Evolutionary conservation across 1,140 invertebrate genomes (phyloP), one percentile per base, ranked within the genome.

Genomic region (Eriocheir sinensis): DNA sequence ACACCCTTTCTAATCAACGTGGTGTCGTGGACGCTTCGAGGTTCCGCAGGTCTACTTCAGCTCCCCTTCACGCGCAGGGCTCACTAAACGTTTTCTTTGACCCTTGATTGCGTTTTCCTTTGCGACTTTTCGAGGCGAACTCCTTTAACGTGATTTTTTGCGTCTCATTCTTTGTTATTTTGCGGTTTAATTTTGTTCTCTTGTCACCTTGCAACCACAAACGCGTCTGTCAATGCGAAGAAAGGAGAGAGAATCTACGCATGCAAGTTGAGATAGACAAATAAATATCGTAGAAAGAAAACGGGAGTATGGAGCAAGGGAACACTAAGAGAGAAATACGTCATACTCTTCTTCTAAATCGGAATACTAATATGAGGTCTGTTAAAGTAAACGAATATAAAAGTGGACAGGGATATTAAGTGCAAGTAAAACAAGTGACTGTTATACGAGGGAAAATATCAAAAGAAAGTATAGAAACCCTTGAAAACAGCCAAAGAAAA

Each of bases 21-120:
- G 4, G 60, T 72, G 60, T n/a, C 60, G 21, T 72, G 60, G 60
- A 72, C 60, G 60, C 27, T 72, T 72, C 60, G 60, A 72, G 60
- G 60, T n/a, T 72, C 60, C 60, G 12, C 21, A 72, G 60, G 60
- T 72, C 60, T 72, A n/a, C 8, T 72, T 27, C 17, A n/a, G 21
- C 60, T 72, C 21, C 60, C 60, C 60, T n/a, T 72, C 4, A 4
- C 4, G n/a, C 9, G 27, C n/a, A 0, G 60, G 60, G 60, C 27
- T 72, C 60, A 72, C 60, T 72, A 6, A 72, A 72, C 60, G 60
- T n/a, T 72, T 72, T 72, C 60, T 72, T 72, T n/a, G 60, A 72
- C n/a, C 60, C n/a, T 72, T n/a, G 60, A 72, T 72, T 72, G n/a
- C 60, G 2, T 72, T 72, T 72, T 72, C 60, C 6, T 72, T 72